Base-by-base conservation (phyloP, 2,888 invertebrate species). In the Poecilus cupreus region DNA sequence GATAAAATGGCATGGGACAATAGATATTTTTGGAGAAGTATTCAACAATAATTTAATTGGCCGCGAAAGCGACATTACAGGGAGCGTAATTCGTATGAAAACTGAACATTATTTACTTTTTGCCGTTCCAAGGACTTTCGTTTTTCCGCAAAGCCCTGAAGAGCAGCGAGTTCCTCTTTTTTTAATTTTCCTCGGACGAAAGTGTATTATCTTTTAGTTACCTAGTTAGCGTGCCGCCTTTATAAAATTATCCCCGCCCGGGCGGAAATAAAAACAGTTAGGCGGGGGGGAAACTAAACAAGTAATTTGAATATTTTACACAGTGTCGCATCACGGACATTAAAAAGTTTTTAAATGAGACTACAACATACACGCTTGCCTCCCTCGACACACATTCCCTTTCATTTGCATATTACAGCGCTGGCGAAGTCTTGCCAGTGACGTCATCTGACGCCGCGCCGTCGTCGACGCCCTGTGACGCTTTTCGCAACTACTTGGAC, bases 331-430 rank as follows among this genome's bases (percentile, higher is more conserved):
- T 83, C 83, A 83, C 76, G 72, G 82, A 83, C 83, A 84, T 84
- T 84, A 84, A 84, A 84, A 84, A 82, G 60, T 81, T 84, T 84
- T 84, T 84, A 83, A 84, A 83, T 83, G 83, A 81, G 82, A 82
- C 83, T 83, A 83, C 83, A 83, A 82, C 83, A 83, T 81, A 84
- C 82, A 83, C 82, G 83, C 4, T n/a, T 32, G 83, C 83, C 80
- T 81, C 84, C 83, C 84, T 70, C 83, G 84, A 81, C 82, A 83
- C 83, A 83, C 82, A 84, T 83, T 83, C 82, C 72, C 84, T 83
- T 84, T 83, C 84, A 84, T 84, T 84, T 84, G 82, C 84, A 84
- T 84, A 84, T 84, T 84, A 84, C 74, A 81, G 32, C 26, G 72
- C n/a, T 13, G 18, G 43, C 18, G 51, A 54, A 37, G 54, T 54